Conservation (phyloP, 53 echinoderm and acorn worm species). For the Temnopleurus reevesii region DNA sequence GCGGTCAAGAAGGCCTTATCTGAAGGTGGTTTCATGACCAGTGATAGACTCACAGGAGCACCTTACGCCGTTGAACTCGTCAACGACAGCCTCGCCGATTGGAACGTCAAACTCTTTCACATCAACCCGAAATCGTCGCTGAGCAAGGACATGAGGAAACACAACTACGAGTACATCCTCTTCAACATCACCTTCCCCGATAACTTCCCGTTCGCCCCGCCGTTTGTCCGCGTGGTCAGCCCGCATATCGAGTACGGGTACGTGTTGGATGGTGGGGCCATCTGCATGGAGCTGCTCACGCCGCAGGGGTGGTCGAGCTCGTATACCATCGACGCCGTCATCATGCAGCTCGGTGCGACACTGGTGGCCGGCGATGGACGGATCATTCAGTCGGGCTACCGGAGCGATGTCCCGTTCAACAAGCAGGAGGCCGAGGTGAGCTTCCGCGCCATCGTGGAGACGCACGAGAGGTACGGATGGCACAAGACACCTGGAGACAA, state of each 20-base stretch:
- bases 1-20: slow-evolving; percentile 20
- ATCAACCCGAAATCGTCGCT: slow-evolving; percentile 65
- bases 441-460: slow-evolving; percentile 74
- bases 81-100: slow-evolving; percentile 71
- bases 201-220: slow-evolving; percentile 80
- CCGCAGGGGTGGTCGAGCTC: slow-evolving; percentile 82
- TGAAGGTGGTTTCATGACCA: slow-evolving; percentile 26
- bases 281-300: slow-evolving; percentile 81
- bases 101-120: slow-evolving; percentile 69
- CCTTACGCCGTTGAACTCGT: slow-evolving; percentile 59
- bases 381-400: slow-evolving; percentile 53
- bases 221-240: slow-evolving; percentile 77
- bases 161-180: slow-evolving; percentile 57
- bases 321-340: slow-evolving; percentile 78
- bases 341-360: slow-evolving; percentile 80
- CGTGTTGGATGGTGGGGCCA: slow-evolving; percentile 78
- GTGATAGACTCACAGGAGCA: background rate
- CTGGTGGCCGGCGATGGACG: slow-evolving; percentile 76
- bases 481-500: slow-evolving; percentile 73
- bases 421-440: slow-evolving; percentile 76
- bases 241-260: slow-evolving; percentile 78
- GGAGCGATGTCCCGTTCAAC: slow-evolving; percentile 73
- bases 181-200: slow-evolving; percentile 81
- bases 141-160: slow-evolving; percentile 68
- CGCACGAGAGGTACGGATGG: slow-evolving; percentile 77